These are phyloP conservation scores for Conops quadrifasciatus DNA, from an alignment of 2,888 invertebrate species.

Conservation along the genomic window DNA sequence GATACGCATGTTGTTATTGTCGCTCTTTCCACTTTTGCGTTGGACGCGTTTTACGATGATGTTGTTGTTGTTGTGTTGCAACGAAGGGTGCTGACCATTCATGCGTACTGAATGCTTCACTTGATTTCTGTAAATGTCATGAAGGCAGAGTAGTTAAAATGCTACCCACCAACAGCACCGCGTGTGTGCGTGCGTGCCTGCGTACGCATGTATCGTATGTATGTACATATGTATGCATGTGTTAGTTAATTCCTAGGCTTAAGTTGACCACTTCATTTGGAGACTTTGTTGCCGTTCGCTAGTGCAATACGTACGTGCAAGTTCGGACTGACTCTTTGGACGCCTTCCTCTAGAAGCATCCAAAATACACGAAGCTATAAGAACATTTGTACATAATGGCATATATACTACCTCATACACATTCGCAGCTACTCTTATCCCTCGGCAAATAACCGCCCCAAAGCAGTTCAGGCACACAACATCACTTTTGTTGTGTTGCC, in stretches of 20 bases:
- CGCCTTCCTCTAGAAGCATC: too few relatives aligned
- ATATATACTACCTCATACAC: not conserved
- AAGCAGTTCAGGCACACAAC: conserved; percentile 16
- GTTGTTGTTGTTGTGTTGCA: conserved; percentile 26
- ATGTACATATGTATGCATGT: conserved; percentile 9
- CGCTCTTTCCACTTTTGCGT: not conserved
- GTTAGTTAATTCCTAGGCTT: conserved; percentile 25
- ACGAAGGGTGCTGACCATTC: conserved; percentile 29
- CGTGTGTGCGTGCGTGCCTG: conserved; percentile 9
- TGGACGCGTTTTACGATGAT: not conserved
- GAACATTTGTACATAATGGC: too few relatives aligned
- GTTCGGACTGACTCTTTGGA: conserved; percentile 8
- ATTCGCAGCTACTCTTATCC: not conserved
- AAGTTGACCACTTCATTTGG: conserved; percentile 35
- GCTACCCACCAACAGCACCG: not conserved
- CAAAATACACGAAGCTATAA: too few relatives aligned
- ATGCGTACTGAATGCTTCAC: conserved; percentile 32
- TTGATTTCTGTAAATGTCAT: conserved; percentile 30
- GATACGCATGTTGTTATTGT: not conserved
- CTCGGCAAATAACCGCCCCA: not conserved
- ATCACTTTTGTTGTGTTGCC: conserved; percentile 13
- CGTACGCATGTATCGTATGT: not conserved
- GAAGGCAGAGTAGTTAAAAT: conserved; percentile 10
- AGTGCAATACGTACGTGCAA: conserved; percentile 5
- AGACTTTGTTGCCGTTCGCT: conserved; percentile 30